A percentile compares a stretch with the other conserved stretches of the same genome.
These are phyloP conservation scores for Galeopterus variegatus DNA, from an alignment of 2,113 vertebrate genomes.

Conservation along the genomic window DNA sequence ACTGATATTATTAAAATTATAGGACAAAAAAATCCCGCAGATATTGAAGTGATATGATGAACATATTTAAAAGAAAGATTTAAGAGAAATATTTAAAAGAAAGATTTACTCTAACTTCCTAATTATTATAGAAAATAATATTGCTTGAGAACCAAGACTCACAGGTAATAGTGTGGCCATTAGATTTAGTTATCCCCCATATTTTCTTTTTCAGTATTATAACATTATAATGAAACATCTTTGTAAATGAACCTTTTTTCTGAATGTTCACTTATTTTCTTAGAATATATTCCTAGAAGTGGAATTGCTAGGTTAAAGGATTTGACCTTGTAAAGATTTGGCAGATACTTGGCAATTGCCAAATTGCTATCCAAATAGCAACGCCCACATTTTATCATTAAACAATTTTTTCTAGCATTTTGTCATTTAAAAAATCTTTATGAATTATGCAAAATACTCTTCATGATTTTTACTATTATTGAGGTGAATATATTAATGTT, in stretches of 20 bases:
- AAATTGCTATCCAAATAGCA: not conserved
- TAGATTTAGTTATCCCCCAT: not conserved
- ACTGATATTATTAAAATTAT: not conserved
- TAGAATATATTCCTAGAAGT: not conserved
- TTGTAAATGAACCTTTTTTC: not conserved
- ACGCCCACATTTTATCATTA: not conserved
- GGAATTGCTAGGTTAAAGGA: not conserved
- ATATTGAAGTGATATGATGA: not conserved
- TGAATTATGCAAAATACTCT: not conserved
- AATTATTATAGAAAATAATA: not conserved
- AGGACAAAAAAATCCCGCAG: not conserved
- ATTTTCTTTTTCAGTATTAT: conserved; percentile 46
- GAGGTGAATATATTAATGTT: not conserved
- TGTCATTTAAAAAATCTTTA: not conserved
- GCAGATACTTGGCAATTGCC: not conserved
- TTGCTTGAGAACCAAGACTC: not conserved
- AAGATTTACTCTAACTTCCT: not conserved
- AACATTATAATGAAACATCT: not conserved
- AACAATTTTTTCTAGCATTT: not conserved
- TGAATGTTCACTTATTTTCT: not conserved
- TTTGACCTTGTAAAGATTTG: not conserved
- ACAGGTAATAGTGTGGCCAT: not conserved
- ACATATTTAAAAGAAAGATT: not conserved
- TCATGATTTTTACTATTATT: not conserved
- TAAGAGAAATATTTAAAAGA: conserved; percentile 20